phyloP scores from a whole-genome alignment of 2,113 vertebrate species.

The Notarius lentiginosus region DNA sequence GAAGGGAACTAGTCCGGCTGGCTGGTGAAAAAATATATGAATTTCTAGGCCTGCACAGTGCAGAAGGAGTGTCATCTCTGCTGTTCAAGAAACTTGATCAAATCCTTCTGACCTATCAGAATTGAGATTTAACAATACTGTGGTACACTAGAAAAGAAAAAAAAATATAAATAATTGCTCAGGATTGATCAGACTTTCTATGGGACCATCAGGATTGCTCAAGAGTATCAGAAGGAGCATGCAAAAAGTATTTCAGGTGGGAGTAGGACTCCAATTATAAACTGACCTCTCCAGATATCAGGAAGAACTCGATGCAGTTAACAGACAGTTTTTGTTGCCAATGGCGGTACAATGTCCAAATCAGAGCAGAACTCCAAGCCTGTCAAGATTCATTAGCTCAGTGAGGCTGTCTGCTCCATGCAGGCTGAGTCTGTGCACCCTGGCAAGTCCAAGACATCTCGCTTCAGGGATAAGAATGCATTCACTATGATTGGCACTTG shows the following conservation, averaged over 20 bases:
- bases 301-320: not conserved
- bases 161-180: not conserved
- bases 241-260: not conserved
- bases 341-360: not conserved
- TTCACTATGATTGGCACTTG: conserved; percentile 27
- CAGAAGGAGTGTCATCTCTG: not conserved
- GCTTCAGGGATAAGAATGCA: conserved; percentile 4
- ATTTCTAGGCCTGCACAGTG: too few relatives aligned
- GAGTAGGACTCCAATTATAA: not conserved
- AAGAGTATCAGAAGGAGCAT: not conserved
- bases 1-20: too few relatives aligned
- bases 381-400: conserved; percentile 19
- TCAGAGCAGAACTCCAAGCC: not conserved
- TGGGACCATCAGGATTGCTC: not conserved
- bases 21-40: too few relatives aligned
- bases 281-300: not conserved
- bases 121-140: not conserved
- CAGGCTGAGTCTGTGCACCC: not conserved
- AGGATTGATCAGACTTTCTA: not conserved
- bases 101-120: not conserved
- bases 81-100: not conserved
- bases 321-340: not conserved
- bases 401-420: not conserved
- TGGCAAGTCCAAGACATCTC: conserved; percentile 16
- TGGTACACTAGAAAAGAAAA: not conserved